Percentiles rank a stretch among this genome's conserved stretches.
phyloP scores from a whole-genome alignment of 1,140 invertebrate species.

The Nephotettix cincticeps region DNA sequence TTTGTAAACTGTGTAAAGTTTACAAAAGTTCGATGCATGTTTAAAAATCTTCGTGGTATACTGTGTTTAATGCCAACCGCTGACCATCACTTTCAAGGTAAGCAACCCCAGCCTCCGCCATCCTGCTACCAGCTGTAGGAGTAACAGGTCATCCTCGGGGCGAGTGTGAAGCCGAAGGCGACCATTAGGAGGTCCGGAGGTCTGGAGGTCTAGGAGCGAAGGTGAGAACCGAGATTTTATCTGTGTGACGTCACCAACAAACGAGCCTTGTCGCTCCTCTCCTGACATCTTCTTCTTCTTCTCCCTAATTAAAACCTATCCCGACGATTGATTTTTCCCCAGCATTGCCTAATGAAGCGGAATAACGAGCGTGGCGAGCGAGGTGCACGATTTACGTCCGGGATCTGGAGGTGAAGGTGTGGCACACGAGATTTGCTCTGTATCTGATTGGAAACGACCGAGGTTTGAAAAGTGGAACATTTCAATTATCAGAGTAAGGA shows the following conservation, averaged over 20 bases:
- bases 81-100: no score
- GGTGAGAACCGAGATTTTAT: slow-evolving; percentile 22
- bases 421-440: no score
- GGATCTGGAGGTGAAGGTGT: background rate
- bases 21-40: no score
- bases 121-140: no score
- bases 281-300: slow-evolving; percentile 23
- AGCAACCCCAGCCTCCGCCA: no score
- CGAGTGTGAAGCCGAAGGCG: slow-evolving; percentile 9
- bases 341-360: slow-evolving; percentile 15
- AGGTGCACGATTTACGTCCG: background rate
- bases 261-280: slow-evolving; percentile 19
- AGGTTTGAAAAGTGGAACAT: no score
- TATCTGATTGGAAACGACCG: no score
- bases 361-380: background rate
- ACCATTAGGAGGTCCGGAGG: slow-evolving; percentile 20
- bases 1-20: no score
- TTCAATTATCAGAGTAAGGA: no score
- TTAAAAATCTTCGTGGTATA: no score
- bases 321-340: background rate
- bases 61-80: no score
- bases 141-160: no score
- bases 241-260: slow-evolving; percentile 18
- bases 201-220: slow-evolving; percentile 22
- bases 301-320: slow-evolving; percentile 14